phyloP scores from a whole-genome alignment of 92 coral and sea anemone genomes.

The Umimayanthus chanpuru region DNA sequence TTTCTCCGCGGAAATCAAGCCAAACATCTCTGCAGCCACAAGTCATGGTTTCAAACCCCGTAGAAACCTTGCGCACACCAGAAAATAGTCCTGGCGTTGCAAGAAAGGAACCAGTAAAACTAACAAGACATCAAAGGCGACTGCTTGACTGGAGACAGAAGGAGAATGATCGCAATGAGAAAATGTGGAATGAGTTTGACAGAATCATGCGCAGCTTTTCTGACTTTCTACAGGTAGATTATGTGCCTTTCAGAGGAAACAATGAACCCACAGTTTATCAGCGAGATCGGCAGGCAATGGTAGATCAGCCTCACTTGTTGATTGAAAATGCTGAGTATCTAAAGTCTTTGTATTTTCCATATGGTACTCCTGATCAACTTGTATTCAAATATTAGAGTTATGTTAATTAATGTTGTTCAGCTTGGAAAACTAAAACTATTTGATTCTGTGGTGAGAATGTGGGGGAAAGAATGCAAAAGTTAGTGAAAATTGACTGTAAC shows the following conservation, averaged over 20 bases:
- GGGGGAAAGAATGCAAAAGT: too few species aligned
- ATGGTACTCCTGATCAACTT: conserved; percentile 60
- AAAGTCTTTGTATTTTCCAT: conserved; percentile 66
- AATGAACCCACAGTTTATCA: not conserved
- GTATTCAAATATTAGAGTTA: conserved; percentile 40
- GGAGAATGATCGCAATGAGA: conserved; percentile 34
- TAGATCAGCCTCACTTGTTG: not conserved
- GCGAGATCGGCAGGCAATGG: not conserved
- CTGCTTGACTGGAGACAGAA: conserved; percentile 21
- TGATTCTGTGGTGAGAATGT: too few species aligned
- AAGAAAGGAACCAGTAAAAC: not conserved
- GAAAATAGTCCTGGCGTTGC: not conserved
- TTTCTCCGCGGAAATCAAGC: not conserved
- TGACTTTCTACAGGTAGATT: conserved; percentile 52
- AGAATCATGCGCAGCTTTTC: conserved; percentile 71
- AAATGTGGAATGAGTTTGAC: conserved; percentile 78
- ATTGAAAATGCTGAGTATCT: not conserved
- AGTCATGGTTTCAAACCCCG: not conserved
- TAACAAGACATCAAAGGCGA: conserved; percentile 26
- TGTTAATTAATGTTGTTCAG: too few species aligned
- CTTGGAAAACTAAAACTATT: too few species aligned
- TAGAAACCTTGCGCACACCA: not conserved
- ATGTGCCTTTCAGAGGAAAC: conserved; percentile 47
- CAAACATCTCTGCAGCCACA: not conserved
- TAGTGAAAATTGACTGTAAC: too few species aligned